These are phyloP conservation scores for Nyctibius grandis DNA, from an alignment of 2,797 vertebrate species.

Conservation along the genomic window DNA sequence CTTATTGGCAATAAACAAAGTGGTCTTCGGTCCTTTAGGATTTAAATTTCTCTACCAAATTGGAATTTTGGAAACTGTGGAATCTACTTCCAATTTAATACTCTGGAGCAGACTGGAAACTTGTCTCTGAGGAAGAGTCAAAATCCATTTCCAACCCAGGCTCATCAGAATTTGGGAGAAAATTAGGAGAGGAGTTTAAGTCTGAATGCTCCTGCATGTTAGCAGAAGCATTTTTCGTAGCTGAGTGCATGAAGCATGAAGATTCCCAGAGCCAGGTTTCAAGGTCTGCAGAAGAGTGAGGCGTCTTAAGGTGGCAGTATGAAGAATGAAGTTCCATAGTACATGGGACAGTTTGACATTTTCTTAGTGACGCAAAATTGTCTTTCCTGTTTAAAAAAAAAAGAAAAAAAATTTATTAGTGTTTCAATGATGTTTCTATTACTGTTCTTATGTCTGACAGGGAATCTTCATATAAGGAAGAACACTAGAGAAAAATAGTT, in stretches of 20 bases:
- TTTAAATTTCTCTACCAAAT: not conserved
- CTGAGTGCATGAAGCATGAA: slow-evolving; percentile 30
- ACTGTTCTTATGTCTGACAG: not conserved
- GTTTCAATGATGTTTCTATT: not conserved
- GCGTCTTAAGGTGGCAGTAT: slow-evolving; percentile 45
- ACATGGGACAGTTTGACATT: slow-evolving; percentile 68
- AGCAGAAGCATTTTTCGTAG: not conserved
- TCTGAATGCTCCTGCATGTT: not conserved
- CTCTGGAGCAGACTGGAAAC: slow-evolving; percentile 61
- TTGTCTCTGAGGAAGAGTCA: slow-evolving; percentile 60
- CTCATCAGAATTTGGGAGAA: slow-evolving; percentile 32
- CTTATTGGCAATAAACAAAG: slow-evolving; percentile 9
- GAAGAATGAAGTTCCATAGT: slow-evolving; percentile 16
- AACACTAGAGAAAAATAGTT: not conserved
- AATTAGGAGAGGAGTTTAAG: not conserved
- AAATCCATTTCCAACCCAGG: slow-evolving; percentile 49
- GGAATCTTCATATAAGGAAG: not conserved
- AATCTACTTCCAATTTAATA: slow-evolving; percentile 5
- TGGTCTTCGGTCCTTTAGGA: not conserved
- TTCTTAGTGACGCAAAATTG: slow-evolving; percentile 56
- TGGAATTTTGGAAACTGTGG: not conserved
- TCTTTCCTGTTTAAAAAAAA: slow-evolving; percentile 60
- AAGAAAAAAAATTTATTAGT: not conserved
- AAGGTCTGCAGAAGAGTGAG: slow-evolving; percentile 72
- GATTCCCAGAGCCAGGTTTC: slow-evolving; percentile 77